Base-by-base conservation (phyloP, 2,797 vertebrate species). In the Hyperoplus lanceolatus region DNA sequence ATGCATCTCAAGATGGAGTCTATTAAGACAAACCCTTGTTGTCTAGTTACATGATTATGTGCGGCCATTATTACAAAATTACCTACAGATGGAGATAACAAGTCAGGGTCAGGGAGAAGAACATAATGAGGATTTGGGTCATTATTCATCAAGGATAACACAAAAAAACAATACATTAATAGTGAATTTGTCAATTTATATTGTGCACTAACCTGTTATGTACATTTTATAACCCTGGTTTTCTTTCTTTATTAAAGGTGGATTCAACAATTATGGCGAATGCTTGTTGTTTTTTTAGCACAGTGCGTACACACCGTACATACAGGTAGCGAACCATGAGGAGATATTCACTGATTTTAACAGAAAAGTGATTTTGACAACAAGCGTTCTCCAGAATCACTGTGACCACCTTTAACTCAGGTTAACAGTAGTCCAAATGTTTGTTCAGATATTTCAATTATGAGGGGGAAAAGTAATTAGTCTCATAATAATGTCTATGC, bases 1-100 rank as follows among this genome's bases (percentile, higher is more conserved):
- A 69, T 81, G 70, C 69, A 9, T 85, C 71, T 73, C 77, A 73
- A 81, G 77, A 83, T 74, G 80, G 75, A 85, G 76, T 84, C 83
- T 57, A 87, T 90, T 86, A 87, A 92, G 94, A 67, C 55, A 41
- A 56, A 83, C 63, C 65, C 62, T 77, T 87, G 86, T 89, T 88
- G 71, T 77, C 73, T 77, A 81, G 74, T 87, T 75, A 66, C 62
- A 83, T 83, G 58, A 83, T 81, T 77, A 80, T 70, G 3, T 71
- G 56, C 4, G 1, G 21, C 70, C 62, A 57, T 82, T 81, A 83
- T 75, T 58, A 76, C 60, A 64, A 53, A 81, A 80, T 79, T 59
- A 76, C 72, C n/a, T 55, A 66, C 73, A 70, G 62, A 77, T 55
- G 69, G 76, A 81, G 68, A 84, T 84, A 55, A 76, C 73, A 43